A percentile compares a stretch with the other conserved stretches of the same genome.
Evolutionary conservation across 2,113 vertebrate species (phyloP).

Genomic region (Aspidoscelis tigris): DNA sequence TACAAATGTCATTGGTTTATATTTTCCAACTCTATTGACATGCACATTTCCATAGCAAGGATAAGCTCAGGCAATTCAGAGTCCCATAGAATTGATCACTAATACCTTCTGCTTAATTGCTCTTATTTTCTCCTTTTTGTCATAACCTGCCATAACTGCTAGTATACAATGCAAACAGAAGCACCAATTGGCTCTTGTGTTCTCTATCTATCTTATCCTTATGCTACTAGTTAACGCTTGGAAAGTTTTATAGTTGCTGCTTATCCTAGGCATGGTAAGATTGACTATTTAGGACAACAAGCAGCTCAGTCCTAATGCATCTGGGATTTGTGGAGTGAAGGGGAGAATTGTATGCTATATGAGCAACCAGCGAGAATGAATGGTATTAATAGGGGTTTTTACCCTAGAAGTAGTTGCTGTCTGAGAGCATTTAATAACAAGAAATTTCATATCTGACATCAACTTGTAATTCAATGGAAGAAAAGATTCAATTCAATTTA

Average conservation of each 20-base stretch:
- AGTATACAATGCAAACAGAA: neutral
- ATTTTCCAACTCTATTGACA: too few relatives aligned
- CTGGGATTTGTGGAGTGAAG: neutral
- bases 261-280: neutral
- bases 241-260: neutral
- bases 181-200: too few relatives aligned
- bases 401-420: neutral
- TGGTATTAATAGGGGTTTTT: neutral
- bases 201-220: neutral
- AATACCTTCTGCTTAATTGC: neutral
- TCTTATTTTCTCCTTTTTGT: neutral
- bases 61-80: neutral
- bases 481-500: neutral
- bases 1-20: neutral
- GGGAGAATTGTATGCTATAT: neutral
- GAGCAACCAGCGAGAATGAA: neutral
- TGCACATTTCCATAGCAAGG: neutral
- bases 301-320: neutral
- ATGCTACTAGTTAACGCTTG: neutral
- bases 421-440: neutral
- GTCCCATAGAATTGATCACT: too few relatives aligned
- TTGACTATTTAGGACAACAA: neutral
- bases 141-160: neutral
- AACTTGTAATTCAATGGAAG: constrained; percentile 10
- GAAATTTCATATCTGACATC: neutral